Evolutionary conservation across 2,797 vertebrate species (phyloP).

Genomic region (Huso huso): DNA sequence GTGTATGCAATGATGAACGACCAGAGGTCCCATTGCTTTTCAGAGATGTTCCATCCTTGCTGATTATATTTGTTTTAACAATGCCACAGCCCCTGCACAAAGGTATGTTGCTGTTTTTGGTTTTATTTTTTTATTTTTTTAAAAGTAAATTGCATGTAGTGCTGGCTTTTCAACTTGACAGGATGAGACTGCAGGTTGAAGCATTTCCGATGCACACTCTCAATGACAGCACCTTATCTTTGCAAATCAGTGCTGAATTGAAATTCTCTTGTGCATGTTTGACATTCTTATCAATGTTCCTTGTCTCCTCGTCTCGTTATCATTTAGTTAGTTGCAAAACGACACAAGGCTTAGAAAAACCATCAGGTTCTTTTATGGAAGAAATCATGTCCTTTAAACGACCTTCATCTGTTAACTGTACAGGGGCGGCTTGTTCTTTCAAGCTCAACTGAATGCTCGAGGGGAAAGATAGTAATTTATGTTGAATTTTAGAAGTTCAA

Average conservation of each 20-base stretch:
- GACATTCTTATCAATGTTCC: slow-evolving; percentile 45
- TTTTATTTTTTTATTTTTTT: too few relatives aligned
- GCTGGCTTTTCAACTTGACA: too few relatives aligned
- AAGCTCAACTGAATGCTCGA: slow-evolving; percentile 32
- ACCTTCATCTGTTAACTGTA: slow-evolving; percentile 43
- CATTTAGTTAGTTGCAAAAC: slow-evolving; percentile 43
- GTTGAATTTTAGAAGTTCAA: slow-evolving; percentile 36
- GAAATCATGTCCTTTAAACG: slow-evolving; percentile 39
- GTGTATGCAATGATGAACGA: slow-evolving; percentile 64
- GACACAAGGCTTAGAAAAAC: slow-evolving; percentile 28
- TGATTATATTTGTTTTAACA: slow-evolving; percentile 93
- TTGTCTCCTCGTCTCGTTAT: slow-evolving; percentile 39
- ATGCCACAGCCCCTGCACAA: slow-evolving; percentile 93
- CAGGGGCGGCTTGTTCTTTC: slow-evolving; percentile 31
- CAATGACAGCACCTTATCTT: slow-evolving; percentile 48
- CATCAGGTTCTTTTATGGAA: slow-evolving; percentile 32
- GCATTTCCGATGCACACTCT: slow-evolving; percentile 2
- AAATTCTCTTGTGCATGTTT: slow-evolving; percentile 37
- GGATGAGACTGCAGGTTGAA: too few relatives aligned
- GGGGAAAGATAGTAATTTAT: slow-evolving; percentile 35
- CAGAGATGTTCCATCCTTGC: slow-evolving; percentile 85
- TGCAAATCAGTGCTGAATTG: slow-evolving; percentile 48
- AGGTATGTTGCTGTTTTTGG: slow-evolving; percentile 58
- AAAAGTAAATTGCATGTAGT: too few relatives aligned
- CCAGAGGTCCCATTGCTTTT: slow-evolving; percentile 93